Conservation (phyloP, 1,140 invertebrate genomes). For the Drosophila rufa region DNA sequence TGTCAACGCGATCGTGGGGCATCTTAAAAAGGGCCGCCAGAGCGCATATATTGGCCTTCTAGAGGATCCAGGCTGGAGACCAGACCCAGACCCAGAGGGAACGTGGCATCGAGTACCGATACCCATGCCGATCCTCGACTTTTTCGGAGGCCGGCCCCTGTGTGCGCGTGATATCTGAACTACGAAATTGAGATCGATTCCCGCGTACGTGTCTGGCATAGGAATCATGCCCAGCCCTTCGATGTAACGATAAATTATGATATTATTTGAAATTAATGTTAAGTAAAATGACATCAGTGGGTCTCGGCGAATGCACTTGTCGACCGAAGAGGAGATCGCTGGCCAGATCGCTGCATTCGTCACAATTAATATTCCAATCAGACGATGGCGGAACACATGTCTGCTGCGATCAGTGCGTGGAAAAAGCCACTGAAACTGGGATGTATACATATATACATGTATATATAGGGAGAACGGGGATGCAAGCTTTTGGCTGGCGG, state of each 20-base stretch:
- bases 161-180: constrained; percentile 80
- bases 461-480: background rate
- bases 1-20: constrained; percentile 78
- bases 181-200: constrained; percentile 83
- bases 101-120: constrained; percentile 50
- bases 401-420: constrained; percentile 51
- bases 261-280: constrained; percentile 80
- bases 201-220: constrained; percentile 64
- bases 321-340: constrained; percentile 27
- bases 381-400: constrained; percentile 71
- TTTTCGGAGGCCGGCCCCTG: constrained; percentile 19
- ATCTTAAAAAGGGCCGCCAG: constrained; percentile 77
- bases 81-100: constrained; percentile 18
- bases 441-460: background rate
- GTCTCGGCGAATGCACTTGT: constrained; percentile 65
- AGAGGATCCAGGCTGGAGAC: background rate
- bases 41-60: constrained; percentile 66
- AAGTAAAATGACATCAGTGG: constrained; percentile 66
- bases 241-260: constrained; percentile 80
- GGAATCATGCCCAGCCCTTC: constrained; percentile 19
- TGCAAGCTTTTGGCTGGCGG: constrained; percentile 1
- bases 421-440: constrained; percentile 6
- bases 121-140: constrained; percentile 1
- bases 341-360: constrained; percentile 42
- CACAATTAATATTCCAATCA: constrained; percentile 77